phyloP scores from a whole-genome alignment of 2,113 vertebrate species.

The Clarias gariepinus region DNA sequence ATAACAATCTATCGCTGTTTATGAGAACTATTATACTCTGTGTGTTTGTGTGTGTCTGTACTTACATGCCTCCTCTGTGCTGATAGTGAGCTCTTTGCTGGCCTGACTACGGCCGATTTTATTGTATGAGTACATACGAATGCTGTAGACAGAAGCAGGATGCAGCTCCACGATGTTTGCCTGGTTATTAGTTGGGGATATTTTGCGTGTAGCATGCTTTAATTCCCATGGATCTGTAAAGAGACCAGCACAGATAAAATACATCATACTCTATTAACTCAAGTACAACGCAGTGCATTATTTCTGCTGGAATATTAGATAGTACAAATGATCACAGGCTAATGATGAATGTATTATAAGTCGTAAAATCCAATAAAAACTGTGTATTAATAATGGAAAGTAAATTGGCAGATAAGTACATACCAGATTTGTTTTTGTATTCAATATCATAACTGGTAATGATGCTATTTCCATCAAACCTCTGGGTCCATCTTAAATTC shows the following conservation, averaged over 20 bases:
- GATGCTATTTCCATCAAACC: conserved; percentile 98
- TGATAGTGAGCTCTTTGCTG: conserved; percentile 96
- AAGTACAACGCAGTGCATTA: background rate
- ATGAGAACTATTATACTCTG: background rate
- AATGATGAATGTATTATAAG: background rate
- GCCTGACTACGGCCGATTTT: conserved; percentile 94
- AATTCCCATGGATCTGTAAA: conserved; percentile 89
- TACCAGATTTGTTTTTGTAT: conserved; percentile 98
- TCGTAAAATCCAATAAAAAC: background rate
- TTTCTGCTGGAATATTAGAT: background rate
- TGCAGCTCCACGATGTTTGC: conserved; percentile 97
- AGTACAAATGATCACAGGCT: background rate
- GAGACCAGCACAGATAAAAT: background rate
- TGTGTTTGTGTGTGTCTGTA: background rate
- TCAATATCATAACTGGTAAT: conserved; percentile 98
- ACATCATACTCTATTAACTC: background rate
- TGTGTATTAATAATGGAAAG: background rate
- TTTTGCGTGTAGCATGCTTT: conserved; percentile 95
- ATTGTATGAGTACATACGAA: conserved; percentile 98
- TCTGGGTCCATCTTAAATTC: conserved; percentile 96
- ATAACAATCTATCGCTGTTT: background rate
- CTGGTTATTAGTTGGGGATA: conserved; percentile 96
- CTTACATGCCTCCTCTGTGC: conserved; percentile 95
- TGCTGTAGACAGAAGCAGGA: conserved; percentile 94
- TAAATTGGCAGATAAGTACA: background rate